Evolutionary conservation across 2,888 invertebrate genomes (phyloP).

Genomic region (Volucella inanis): DNA sequence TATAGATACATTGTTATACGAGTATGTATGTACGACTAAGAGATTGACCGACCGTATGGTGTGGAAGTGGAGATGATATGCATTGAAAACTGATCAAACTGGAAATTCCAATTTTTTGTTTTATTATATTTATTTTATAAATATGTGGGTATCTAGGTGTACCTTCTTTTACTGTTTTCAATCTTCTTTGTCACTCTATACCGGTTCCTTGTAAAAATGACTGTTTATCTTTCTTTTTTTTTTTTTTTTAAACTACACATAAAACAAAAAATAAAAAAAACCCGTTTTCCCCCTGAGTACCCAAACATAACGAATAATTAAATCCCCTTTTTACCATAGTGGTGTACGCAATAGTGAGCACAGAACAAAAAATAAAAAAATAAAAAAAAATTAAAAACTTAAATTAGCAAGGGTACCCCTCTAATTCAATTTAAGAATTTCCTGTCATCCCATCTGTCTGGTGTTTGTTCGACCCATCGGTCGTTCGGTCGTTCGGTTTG

Average conservation of each 20-base stretch:
- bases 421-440: slow-evolving; percentile 72
- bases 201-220: slow-evolving; percentile 48
- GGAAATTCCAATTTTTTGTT: slow-evolving; percentile 59
- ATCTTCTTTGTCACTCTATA: slow-evolving; percentile 41
- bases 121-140: no score
- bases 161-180: slow-evolving; percentile 18
- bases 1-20: background rate
- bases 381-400: slow-evolving; percentile 65
- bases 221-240: background rate
- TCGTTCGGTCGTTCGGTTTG: background rate
- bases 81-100: slow-evolving; percentile 67
- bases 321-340: slow-evolving; percentile 40
- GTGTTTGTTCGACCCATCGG: slow-evolving; percentile 32
- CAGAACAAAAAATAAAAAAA: slow-evolving; percentile 27
- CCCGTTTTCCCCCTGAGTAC: slow-evolving; percentile 61
- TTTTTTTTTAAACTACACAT: slow-evolving; percentile 11
- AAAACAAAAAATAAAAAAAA: slow-evolving; percentile 37
- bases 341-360: background rate
- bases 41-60: background rate
- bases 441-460: slow-evolving; percentile 73
- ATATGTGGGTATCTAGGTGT: slow-evolving; percentile 32
- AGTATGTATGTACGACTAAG: background rate
- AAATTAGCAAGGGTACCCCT: slow-evolving; percentile 71
- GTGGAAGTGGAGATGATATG: slow-evolving; percentile 32
- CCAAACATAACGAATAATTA: slow-evolving; percentile 17